Evolutionary conservation across 1,140 invertebrate genomes (phyloP), one percentile per base, ranked within the genome.

Genomic region (Brachionus plicatilis): DNA sequence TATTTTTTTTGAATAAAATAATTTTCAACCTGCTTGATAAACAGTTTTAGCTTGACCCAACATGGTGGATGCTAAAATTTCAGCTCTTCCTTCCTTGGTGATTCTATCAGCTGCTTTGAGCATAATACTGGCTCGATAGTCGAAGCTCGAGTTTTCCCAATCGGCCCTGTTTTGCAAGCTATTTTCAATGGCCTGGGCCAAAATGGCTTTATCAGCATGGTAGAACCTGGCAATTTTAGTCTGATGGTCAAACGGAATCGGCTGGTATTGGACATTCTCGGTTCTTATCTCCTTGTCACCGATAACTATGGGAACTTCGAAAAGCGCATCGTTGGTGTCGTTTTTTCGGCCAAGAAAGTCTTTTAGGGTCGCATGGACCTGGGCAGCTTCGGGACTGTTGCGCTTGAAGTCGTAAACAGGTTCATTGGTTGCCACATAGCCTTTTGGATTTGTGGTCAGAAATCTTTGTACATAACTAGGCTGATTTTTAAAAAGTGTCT

Each of bases 11-110:
- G n/a, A n/a, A n/a, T n/a, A n/a, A n/a, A n/a, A n/a, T n/a, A n/a
- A n/a, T n/a, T 29, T 29, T 29, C n/a, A 12, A 85, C 50, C 85
- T 20, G 70, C 76, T 65, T 75, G 85, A 53, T 33, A 80, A 11
- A 68, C 60, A 14, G 85, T 70, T 72, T 75, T 86, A 89, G 91
- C 90, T 78, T 99, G 97, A 1, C 97, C 98, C 24, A 99, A 90
- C 96, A 99, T 99, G 5, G 98, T 99, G 1, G 96, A 92, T 3
- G 97, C 96, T 89, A 98, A 95, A 27, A 99, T 90, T n/a, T 93
- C 92, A 88, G 94, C 93, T 79, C 97, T 91, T 89, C 98, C 96
- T 86, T 94, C 93, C 0, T 91, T 92, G 0, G 95, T 93, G 92
- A 96, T 95, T 83, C 97, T 88, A 87, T 95, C 93, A 1, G 95